Conservation (phyloP, 2,888 invertebrate species). For the Pristionchus japonicus region DNA sequence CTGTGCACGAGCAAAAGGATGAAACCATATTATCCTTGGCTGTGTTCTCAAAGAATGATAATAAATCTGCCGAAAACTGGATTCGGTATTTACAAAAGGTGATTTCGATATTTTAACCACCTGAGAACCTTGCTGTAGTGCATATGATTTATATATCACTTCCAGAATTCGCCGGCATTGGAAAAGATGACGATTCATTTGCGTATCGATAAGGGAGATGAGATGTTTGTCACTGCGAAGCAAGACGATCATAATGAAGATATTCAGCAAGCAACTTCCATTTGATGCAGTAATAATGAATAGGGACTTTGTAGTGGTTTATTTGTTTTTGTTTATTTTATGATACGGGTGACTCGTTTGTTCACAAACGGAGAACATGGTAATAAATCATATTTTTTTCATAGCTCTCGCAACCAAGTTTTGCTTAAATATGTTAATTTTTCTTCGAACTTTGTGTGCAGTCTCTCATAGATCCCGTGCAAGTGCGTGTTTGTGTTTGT, state of each 20-base stretch:
- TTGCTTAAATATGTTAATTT: too few relatives aligned
- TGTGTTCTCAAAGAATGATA: slow-evolving; percentile 52
- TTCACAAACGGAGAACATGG: not conserved
- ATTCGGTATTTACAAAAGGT: slow-evolving; percentile 57
- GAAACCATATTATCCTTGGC: slow-evolving; percentile 67
- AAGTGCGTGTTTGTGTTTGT: too few relatives aligned
- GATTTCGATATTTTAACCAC: not conserved
- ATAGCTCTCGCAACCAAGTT: too few relatives aligned
- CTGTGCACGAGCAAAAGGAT: slow-evolving; percentile 68
- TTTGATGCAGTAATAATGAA: not conserved
- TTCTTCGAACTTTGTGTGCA: too few relatives aligned
- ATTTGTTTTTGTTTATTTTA: not conserved
- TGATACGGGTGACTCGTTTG: not conserved
- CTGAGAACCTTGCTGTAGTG: too few relatives aligned
- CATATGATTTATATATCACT: not conserved
- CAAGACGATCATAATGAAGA: not conserved
- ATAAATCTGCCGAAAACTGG: slow-evolving; percentile 59
- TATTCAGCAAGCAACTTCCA: slow-evolving; percentile 7
- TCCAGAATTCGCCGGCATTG: slow-evolving; percentile 19
- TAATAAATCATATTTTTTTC: too few relatives aligned
- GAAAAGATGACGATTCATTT: not conserved
- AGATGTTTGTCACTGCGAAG: slow-evolving; percentile 14
- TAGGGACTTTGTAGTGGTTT: not conserved
- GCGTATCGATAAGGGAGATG: slow-evolving; percentile 35
- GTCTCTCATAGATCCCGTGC: too few relatives aligned